Evolutionary conservation across 2,888 invertebrate species (phyloP).

Genomic region (Oligia strigilis): DNA sequence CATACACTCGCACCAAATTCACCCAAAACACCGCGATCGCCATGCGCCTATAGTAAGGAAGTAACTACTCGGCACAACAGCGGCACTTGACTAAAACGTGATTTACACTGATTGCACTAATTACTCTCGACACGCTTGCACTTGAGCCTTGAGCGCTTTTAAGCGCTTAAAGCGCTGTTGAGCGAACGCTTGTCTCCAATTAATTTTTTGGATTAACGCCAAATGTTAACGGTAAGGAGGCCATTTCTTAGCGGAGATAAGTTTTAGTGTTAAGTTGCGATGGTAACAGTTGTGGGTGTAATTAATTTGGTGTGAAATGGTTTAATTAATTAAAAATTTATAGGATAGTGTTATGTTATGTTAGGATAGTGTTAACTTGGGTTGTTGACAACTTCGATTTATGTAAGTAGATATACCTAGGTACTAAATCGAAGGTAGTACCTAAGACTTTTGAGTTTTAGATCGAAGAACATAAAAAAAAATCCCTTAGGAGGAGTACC

Average conservation of each 20-base stretch:
- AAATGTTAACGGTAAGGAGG: slow-evolving; percentile 72
- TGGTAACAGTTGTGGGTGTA: slow-evolving; percentile 24
- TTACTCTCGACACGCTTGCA: slow-evolving; percentile 78
- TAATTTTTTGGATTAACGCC: slow-evolving; percentile 87
- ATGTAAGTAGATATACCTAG: not conserved
- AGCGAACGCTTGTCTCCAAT: slow-evolving; percentile 79
- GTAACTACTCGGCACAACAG: slow-evolving; percentile 73
- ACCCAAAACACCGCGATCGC: slow-evolving; percentile 4
- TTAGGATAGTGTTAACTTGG: no score
- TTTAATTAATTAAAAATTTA: slow-evolving; percentile 38
- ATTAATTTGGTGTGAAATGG: slow-evolving; percentile 34
- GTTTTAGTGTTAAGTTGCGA: slow-evolving; percentile 56
- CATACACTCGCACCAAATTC: slow-evolving; percentile 35
- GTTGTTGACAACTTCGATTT: not conserved
- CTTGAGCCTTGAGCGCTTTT: slow-evolving; percentile 62
- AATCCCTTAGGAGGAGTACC: no score
- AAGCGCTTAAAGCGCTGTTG: slow-evolving; percentile 70
- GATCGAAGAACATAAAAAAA: not conserved
- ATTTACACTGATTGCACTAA: slow-evolving; percentile 85
- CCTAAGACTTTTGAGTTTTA: not conserved
- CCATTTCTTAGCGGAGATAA: slow-evolving; percentile 60
- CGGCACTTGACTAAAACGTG: slow-evolving; percentile 82
- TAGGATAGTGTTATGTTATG: no score
- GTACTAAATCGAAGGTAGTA: not conserved
- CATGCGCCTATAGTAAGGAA: slow-evolving; percentile 61